phyloP scores from a whole-genome alignment of 2,888 invertebrate species.

The Hydraecia micacea region DNA sequence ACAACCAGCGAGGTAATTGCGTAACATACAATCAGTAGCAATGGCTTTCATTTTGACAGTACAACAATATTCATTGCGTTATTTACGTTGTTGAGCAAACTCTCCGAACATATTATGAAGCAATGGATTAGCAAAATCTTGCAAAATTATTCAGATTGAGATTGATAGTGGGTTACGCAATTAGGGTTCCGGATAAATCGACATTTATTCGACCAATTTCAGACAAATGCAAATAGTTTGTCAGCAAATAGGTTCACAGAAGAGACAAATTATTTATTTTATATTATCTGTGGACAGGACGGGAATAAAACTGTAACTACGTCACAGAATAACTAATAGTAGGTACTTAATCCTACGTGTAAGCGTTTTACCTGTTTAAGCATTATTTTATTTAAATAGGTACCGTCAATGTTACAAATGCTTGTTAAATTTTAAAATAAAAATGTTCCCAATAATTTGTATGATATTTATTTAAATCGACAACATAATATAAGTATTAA shows the following conservation, averaged over 20 bases:
- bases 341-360: too few relatives aligned
- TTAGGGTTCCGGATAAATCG: neutral
- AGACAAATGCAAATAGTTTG: neutral
- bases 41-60: too few relatives aligned
- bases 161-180: neutral
- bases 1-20: too few relatives aligned
- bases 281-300: neutral
- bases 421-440: constrained; percentile 38
- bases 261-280: neutral
- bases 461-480: constrained; percentile 52
- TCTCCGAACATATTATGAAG: too few relatives aligned
- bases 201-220: neutral
- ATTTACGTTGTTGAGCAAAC: too few relatives aligned
- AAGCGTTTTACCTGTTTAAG: neutral
- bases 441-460: constrained; percentile 47
- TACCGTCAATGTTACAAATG: constrained; percentile 2
- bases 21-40: too few relatives aligned
- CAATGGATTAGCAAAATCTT: too few relatives aligned
- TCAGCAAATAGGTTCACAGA: neutral
- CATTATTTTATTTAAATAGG: neutral
- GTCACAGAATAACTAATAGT: too few relatives aligned
- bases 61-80: too few relatives aligned
- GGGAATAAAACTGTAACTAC: neutral
- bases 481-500: constrained; percentile 38
- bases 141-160: too few relatives aligned